Evolutionary conservation across 92 coral and sea anemone species (phyloP).

Genomic region (Isaurus tuberculatus): DNA sequence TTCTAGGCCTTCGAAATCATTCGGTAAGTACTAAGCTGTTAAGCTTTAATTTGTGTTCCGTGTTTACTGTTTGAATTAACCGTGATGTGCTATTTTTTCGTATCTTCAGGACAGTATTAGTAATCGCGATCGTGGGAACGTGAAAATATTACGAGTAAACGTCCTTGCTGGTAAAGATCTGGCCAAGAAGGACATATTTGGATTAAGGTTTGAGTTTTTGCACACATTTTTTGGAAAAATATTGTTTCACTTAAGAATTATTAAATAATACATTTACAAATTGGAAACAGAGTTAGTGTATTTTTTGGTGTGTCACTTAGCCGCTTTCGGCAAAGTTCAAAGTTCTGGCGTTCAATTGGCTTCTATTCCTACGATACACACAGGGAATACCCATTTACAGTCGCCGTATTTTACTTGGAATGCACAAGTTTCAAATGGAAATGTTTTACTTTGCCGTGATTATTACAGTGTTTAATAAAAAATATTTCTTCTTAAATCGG

Average conservation of each 20-base stretch:
- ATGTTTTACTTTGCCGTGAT: not conserved
- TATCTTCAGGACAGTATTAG: not conserved
- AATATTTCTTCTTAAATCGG: not conserved
- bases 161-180: constrained; percentile 72
- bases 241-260: not conserved
- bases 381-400: no score
- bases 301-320: not conserved
- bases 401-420: not conserved
- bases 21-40: constrained; percentile 24
- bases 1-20: constrained; percentile 29
- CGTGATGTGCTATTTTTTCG: not conserved
- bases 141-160: constrained; percentile 72
- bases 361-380: not conserved
- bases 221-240: not conserved
- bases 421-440: not conserved
- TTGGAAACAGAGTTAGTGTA: no score
- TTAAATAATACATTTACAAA: not conserved
- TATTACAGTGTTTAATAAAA: not conserved
- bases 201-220: constrained; percentile 77
- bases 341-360: not conserved
- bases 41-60: not conserved
- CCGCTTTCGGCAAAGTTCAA: not conserved
- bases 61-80: not conserved
- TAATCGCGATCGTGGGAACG: not conserved
- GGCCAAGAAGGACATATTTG: constrained; percentile 97